Evolutionary conservation across 2,888 invertebrate species (phyloP), one percentile per base, ranked within the genome.

Genomic region (Parthenolecanium corni): DNA sequence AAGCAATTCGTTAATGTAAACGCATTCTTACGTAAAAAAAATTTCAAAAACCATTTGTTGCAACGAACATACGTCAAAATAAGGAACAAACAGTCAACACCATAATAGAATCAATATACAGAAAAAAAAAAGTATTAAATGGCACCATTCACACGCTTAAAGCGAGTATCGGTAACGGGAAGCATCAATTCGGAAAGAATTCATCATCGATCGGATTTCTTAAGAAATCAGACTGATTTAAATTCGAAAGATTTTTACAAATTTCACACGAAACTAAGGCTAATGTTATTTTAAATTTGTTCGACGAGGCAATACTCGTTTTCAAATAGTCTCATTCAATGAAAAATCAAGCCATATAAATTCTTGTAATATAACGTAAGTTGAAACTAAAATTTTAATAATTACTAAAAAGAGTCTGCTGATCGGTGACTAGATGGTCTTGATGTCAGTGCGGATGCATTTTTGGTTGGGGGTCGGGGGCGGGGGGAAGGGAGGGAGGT

Each of bases 91-190:
- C 9, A 9, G 9, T 31, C 5, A 31, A 31, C 9, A 31, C 31
- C 9, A 31, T 6, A 31, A 31, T 9, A 9, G 9, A 31, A n/a
- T n/a, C n/a, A n/a, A 31, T 9, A 31, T 31, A 6, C 44, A 42
- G 16, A 4, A 5, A 42, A 42, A 18, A 5, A 42, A 42, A 18
- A 42, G 14, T 42, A 42, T 56, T 25, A 56, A 42, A 56, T 56
- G 46, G 44, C 56, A 56, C 24, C 56, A 42, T 42, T 25, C 23
- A 42, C 56, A 56, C 56, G 54, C 40, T 9, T 6, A 40, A 44
- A 21, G 56, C 56, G 56, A 56, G 24, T 56, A 56, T 42, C 42
- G 56, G 56, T 56, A 56, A 56, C 56, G 44, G 44, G 44, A 56
- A 42, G 25, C 24, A 18, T 42, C 36, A 25, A 42, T 56, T 53